Evolutionary conservation across 2,113 vertebrate genomes (phyloP), one percentile per base, ranked within the genome.

Genomic region (Synodontis membranacea): DNA sequence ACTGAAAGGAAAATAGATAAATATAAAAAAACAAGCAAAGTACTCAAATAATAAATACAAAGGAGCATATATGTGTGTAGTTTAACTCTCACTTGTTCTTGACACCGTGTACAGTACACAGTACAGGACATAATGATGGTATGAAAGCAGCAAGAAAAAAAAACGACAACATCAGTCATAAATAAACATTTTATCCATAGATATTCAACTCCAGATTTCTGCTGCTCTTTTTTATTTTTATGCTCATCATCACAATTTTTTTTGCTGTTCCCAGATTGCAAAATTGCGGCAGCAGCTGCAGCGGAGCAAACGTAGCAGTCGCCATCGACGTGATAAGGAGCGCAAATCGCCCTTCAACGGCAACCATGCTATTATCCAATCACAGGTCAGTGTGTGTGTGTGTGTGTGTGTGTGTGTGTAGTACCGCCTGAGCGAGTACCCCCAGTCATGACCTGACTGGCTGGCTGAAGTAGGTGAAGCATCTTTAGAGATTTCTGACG

Each of bases 281-380:
- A 99, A 99, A 90, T 90, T 99, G 92, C 97, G 98, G 39, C 98
- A 99, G 87, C 98, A 99, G 8, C 96, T 99, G 58, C 98, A 99
- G 93, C 97, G 98, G 90, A 99, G 97, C 95, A 99, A 99, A 90
- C 97, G 99, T 78, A 99, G 98, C 94, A 99, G 98, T 88, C 96
- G 98, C 46, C 98, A 99, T 91, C 98, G 99, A 87, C 95, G 98
- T 2, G 98, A 99, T 80, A 99, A 99, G 92, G 98, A 99, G 54
- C 96, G 98, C 87, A 98, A 99, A 91, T 98, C 98, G 58, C 98
- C 98, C 3, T 99, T 99, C 92, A 98, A 99, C 91, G 97, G 98
- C 91, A 98, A 97, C 95, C 98, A 99, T 84, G 93, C 97, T 88
- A 97, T 99, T 95, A 98, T 98, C 93, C 97, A 97, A 90, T 95